Percentiles rank a stretch among this genome's conserved stretches.
Conservation (phyloP, 2,888 invertebrate species). For the Diadegma fenestrale region DNA sequence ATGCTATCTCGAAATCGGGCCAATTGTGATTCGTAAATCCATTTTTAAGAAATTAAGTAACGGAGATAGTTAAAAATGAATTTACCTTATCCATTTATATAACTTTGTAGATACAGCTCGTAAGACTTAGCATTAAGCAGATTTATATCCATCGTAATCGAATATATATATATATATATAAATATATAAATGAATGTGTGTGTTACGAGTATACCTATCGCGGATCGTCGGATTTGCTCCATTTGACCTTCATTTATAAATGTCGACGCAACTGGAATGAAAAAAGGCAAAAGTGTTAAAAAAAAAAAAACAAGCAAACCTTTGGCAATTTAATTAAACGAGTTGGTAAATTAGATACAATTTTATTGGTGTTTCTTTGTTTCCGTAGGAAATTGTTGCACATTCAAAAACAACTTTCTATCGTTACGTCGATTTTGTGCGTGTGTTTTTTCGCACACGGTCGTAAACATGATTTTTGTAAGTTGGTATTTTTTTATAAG, state of each 20-base stretch:
- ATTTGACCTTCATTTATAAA: conserved; percentile 42
- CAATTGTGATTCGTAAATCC: conserved; percentile 36
- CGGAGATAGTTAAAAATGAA: conserved; percentile 33
- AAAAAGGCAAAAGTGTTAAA: not conserved
- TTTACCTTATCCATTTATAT: conserved; percentile 69
- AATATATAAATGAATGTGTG: conserved; percentile 57
- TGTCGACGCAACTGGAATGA: conserved; percentile 61
- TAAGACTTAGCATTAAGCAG: conserved; percentile 73
- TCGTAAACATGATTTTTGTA: conserved; percentile 40
- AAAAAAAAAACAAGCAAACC: conserved; percentile 10
- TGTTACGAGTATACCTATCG: conserved; percentile 43
- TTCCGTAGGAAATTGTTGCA: conserved; percentile 22
- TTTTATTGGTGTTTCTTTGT: conserved; percentile 22
- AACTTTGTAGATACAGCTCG: conserved; percentile 80
- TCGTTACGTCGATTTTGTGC: conserved; percentile 2
- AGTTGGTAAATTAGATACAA: conserved; percentile 4
- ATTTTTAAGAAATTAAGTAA: conserved; percentile 43
- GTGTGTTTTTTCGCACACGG: not conserved
- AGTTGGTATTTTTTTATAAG: conserved; percentile 59
- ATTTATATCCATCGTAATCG: conserved; percentile 65
- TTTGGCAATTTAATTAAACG: conserved; percentile 5
- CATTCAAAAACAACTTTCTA: conserved; percentile 6
- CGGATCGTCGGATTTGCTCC: conserved; percentile 50
- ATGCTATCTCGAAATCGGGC: conserved; percentile 25
- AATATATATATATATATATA: conserved; percentile 37